Base-by-base conservation (phyloP, 2,888 invertebrate genomes). In the Rhamnusium bicolor region DNA sequence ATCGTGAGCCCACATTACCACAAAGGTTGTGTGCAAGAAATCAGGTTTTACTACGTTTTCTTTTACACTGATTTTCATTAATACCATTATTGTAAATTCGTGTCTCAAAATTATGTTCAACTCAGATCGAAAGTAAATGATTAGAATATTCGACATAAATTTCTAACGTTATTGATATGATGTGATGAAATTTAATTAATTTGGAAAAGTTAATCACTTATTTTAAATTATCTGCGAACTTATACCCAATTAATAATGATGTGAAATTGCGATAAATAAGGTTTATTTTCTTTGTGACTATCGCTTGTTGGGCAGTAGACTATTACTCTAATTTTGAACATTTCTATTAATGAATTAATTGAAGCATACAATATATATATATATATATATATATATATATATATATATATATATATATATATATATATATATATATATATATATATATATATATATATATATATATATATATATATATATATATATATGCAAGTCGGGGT, bases 11-110 rank as follows among this genome's bases (percentile, higher is more conserved):
- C 16, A 40, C 66, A 66, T 67, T 56, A 58, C 32, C 18, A 46
- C 46, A 21, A 61, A 2, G 40, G 10, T 61, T 46, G 32, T 61
- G 61, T 61, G 61, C 40, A 16, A 46, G 61, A 61, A 61, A 61
- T 61, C 61, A 61, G 61, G 61, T 61, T 61, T 46, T 61, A 61
- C 61, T 61, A 60, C 60, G 61, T 61, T 61, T 61, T 58, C 58
- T 58, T 58, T 58, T 61, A 61, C 61, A 18, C 6, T 16, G 14
- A 61, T 46, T 61, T 46, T 40, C 61, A 40, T 61, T 61, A 61
- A 61, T 61, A 10, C 32, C 19, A 40, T 46, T 61, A 21, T 46
- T 19, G n/a, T 61, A 61, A 19, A 21, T 18, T 21, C 32, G 16
- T 10, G 46, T 29, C 21, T 46, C 40, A 40, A 61, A 58, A 29